Conservation (phyloP, 2,113 vertebrate genomes). For the Eptesicus fuscus region DNA sequence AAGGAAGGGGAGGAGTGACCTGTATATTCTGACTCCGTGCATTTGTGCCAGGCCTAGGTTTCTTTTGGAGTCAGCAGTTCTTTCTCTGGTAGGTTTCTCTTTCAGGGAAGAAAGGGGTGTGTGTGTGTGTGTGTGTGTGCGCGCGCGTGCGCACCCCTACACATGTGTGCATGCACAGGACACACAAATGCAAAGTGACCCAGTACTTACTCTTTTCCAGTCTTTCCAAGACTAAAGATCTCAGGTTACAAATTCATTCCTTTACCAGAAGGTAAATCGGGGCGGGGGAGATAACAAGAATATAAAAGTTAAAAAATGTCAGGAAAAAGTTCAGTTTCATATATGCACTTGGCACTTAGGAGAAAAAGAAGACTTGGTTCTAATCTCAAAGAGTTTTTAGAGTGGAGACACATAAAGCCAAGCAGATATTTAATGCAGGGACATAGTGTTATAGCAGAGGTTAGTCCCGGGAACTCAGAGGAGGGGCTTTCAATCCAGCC, state of each 20-base stretch:
- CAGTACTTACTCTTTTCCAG: background rate
- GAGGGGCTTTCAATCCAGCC: background rate
- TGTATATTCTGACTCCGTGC: background rate
- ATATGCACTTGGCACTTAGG: background rate
- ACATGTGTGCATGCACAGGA: background rate
- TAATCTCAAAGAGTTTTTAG: background rate
- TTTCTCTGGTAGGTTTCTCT: background rate
- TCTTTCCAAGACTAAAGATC: background rate
- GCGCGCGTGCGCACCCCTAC: fast-evolving
- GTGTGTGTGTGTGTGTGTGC: fast-evolving
- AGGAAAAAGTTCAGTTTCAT: background rate
- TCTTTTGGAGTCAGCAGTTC: background rate
- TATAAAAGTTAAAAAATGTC: background rate
- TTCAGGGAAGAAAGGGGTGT: background rate
- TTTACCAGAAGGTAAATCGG: background rate
- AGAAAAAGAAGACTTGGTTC: background rate
- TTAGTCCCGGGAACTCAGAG: background rate
- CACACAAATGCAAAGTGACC: background rate
- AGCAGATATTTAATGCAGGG: background rate
- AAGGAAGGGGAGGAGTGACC: background rate
- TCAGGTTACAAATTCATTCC: slow-evolving; percentile 3
- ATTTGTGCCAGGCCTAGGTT: background rate
- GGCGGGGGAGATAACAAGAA: background rate
- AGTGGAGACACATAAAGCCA: background rate
- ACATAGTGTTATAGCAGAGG: background rate